These are phyloP conservation scores for Nemapogon koenigi DNA, from an alignment of 2,888 invertebrate genomes.

Conservation along the genomic window DNA sequence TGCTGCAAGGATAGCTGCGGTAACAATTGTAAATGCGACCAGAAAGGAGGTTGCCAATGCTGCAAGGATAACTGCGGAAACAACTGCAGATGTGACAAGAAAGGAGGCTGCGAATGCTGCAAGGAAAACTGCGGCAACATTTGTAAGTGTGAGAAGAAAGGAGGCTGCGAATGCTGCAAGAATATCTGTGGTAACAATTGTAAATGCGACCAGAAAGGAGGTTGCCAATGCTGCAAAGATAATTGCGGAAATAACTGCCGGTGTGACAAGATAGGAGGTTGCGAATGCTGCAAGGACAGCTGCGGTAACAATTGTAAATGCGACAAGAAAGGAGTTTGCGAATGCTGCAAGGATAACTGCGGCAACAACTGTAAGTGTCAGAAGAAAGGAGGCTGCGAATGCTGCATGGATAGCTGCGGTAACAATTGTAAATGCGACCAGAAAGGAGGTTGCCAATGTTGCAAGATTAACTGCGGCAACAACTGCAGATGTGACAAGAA, in stretches of 20 bases:
- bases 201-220: conserved; percentile 4
- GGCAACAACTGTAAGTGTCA: conserved; percentile 25
- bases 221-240: conserved; percentile 14
- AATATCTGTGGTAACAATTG: conserved; percentile 2
- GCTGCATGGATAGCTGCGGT: conserved; percentile 3
- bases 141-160: background rate
- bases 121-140: background rate
- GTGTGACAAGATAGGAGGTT: background rate
- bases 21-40: background rate
- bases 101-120: background rate
- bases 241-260: conserved; percentile 8
- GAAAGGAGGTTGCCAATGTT: conserved; percentile 12
- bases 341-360: conserved; percentile 19
- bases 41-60: background rate
- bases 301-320: conserved; percentile 18
- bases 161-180: conserved; percentile 13
- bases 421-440: conserved; percentile 20
- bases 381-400: conserved; percentile 11
- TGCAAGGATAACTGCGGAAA: background rate
- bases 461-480: conserved; percentile 23
- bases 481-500: conserved; percentile 21
- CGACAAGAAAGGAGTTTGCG: conserved; percentile 15
- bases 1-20: background rate
- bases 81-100: background rate
- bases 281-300: conserved; percentile 2